Percentiles rank a stretch among this genome's conserved stretches.
phyloP scores from a whole-genome alignment of 2,113 vertebrate genomes.

The Phyllostomus discolor region DNA sequence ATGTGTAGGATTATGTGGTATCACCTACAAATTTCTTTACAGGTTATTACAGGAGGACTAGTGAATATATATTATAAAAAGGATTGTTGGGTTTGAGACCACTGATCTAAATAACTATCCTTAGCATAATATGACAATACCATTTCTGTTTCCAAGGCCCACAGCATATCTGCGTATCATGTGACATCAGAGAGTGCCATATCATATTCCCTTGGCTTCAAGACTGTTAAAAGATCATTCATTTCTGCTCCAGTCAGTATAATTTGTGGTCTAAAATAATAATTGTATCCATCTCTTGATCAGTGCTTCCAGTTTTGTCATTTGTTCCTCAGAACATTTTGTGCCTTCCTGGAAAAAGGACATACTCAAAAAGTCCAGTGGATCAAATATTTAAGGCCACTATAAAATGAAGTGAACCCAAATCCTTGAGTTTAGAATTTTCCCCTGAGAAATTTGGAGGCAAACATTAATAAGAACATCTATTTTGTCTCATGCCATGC shows the following conservation, averaged over 20 bases:
- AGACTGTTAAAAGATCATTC: not conserved
- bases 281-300: conserved; percentile 43
- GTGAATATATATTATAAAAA: not conserved
- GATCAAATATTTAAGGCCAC: conserved; percentile 7
- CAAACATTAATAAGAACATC: conserved; percentile 28
- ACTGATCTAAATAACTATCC: conserved; percentile 26
- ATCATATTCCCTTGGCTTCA: not conserved
- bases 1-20: not conserved
- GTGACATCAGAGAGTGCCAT: not conserved
- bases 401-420: conserved; percentile 39
- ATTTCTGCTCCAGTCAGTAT: not conserved
- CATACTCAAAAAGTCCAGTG: conserved; percentile 18
- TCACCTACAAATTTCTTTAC: conserved; percentile 40
- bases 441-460: not conserved
- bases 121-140: conserved; percentile 2
- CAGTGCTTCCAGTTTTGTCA: not conserved
- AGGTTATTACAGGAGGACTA: not conserved
- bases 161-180: not conserved
- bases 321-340: conserved; percentile 24
- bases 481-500: not conserved
- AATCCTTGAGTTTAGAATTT: conserved; percentile 41
- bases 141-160: not conserved
- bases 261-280: conserved; percentile 25
- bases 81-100: not conserved
- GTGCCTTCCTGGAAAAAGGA: conserved; percentile 32